These are phyloP conservation scores for Mamestra configurata DNA, from an alignment of 1,140 invertebrate genomes.

Conservation along the genomic window DNA sequence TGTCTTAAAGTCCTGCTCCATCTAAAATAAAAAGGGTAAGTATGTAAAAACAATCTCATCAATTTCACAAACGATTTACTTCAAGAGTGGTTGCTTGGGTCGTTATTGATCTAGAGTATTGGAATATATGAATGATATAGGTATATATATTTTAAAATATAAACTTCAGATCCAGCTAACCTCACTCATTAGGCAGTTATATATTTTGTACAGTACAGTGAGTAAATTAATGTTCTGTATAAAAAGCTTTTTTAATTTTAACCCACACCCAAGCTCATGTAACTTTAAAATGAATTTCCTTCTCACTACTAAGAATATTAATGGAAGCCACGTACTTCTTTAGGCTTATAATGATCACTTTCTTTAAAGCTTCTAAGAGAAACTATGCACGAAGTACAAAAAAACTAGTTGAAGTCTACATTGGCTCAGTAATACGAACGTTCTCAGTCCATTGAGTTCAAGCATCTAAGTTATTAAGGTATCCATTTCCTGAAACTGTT, in stretches of 20 bases:
- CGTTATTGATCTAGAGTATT: too few relatives aligned
- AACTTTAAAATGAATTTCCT: not conserved
- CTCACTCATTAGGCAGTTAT: too few relatives aligned
- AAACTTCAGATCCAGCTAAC: too few relatives aligned
- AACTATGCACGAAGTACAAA: constrained; percentile 1
- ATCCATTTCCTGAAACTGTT: constrained; percentile 16
- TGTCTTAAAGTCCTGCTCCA: too few relatives aligned
- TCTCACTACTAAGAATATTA: not conserved
- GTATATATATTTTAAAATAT: too few relatives aligned
- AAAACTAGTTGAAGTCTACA: constrained; percentile 10
- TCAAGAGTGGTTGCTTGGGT: too few relatives aligned
- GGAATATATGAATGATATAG: too few relatives aligned
- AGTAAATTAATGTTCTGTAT: too few relatives aligned
- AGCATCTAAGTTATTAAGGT: not conserved
- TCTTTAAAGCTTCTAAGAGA: not conserved
- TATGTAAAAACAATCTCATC: too few relatives aligned
- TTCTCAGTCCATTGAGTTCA: constrained; percentile 12
- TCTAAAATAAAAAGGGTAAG: too few relatives aligned
- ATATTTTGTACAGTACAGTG: too few relatives aligned
- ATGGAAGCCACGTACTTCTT: not conserved
- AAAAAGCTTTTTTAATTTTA: not conserved
- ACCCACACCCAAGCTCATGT: not conserved
- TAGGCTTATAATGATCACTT: not conserved
- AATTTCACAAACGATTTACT: too few relatives aligned
- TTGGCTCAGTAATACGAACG: constrained; percentile 32